Percentiles rank a stretch among this genome's conserved stretches.
phyloP scores from a whole-genome alignment of 2,888 invertebrate genomes.

The Acanthosepion esculentum region DNA sequence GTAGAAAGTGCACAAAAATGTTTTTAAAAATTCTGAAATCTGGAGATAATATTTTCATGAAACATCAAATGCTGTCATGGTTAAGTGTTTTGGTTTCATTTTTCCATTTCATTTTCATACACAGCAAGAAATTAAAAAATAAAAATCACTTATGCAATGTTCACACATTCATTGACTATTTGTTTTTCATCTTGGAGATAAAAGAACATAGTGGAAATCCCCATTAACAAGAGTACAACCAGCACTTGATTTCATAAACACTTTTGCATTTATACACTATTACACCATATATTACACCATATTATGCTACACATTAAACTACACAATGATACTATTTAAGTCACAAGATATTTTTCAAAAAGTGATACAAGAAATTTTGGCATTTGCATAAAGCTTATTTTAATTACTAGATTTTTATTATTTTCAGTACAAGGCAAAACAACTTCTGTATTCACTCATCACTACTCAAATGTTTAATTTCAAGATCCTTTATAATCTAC shows the following conservation, averaged over 20 bases:
- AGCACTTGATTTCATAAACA: not conserved
- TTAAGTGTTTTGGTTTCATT: not conserved
- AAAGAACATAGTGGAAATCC: not conserved
- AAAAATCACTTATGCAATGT: not conserved
- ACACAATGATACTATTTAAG: not conserved
- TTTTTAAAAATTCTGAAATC: not conserved
- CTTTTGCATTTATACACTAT: not conserved
- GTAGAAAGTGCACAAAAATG: not conserved
- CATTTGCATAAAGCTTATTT: not conserved
- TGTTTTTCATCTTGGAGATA: not conserved
- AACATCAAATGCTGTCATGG: not conserved
- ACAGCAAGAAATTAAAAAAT: not conserved
- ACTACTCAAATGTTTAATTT: not conserved
- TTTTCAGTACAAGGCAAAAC: not conserved
- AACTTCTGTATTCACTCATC: not conserved
- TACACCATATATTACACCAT: not conserved
- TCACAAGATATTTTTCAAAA: not conserved
- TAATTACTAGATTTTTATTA: not conserved
- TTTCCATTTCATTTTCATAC: not conserved
- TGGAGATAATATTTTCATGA: too few species aligned
- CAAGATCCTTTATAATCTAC: not conserved
- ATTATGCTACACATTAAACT: not conserved
- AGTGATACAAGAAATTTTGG: not conserved
- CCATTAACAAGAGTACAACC: not conserved
- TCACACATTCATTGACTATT: not conserved